Evolutionary conservation across 2,888 invertebrate species (phyloP), one percentile per base, ranked within the genome.

Genomic region (Lithosia quadra): DNA sequence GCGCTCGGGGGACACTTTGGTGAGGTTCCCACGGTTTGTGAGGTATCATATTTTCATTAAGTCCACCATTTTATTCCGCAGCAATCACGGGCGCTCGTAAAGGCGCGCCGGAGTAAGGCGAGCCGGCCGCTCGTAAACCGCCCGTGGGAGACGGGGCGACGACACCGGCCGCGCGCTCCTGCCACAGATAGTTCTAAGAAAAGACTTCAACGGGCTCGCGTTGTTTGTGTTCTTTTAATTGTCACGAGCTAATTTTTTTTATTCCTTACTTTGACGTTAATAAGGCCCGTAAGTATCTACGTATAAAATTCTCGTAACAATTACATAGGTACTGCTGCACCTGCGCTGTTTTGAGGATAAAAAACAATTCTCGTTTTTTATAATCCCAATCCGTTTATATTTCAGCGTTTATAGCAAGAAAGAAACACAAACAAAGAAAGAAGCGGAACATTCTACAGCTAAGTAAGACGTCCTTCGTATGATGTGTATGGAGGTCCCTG

Each of bases 171-270:
- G 34, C 18, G 28, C 28, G 2, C 28, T 28, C 28, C 28, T 39
- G 18, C 53, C 53, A 28, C 28, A 28, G 55, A 21, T 43, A 56
- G 2, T 61, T 22, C 63, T 9, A 76, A 74, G 71, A 74, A 83
- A 84, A 84, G 84, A 84, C 82, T 79, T 84, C 83, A 84, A 84
- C 84, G 84, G 76, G 80, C 69, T 66, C 49, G 34, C 22, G 63
- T 43, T 61, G 39, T 22, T 61, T 61, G 28, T 49, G 28, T 11
- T n/a, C n/a, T 33, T n/a, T 1, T 18, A 24, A 24, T 36, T 22
- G 22, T 24, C 18, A 8, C 18, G 10, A 22, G 22, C 39, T 36
- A 15, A 22, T n/a, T 59, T 49, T 22, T 60, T 22, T 36, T 15
- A 22, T n/a, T 59, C 0, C 7, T 61, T 39, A 15, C 7, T 56